phyloP scores from a whole-genome alignment of 1,140 invertebrate genomes.

The Campodea augens region DNA sequence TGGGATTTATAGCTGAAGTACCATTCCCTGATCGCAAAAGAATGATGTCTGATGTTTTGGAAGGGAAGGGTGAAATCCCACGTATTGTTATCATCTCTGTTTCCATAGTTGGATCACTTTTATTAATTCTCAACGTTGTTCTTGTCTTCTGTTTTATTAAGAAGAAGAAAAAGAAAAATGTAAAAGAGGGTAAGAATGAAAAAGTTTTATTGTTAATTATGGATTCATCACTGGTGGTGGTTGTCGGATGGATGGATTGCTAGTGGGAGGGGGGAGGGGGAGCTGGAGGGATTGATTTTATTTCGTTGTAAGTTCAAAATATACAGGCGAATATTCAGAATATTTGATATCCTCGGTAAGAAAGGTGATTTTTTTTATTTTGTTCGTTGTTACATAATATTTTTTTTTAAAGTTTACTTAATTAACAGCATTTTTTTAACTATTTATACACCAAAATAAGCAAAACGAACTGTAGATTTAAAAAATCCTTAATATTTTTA shows the following conservation, averaged over 20 bases:
- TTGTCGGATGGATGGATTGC: slow-evolving; percentile 11
- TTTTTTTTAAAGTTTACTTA: no score
- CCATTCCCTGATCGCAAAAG: slow-evolving; percentile 19
- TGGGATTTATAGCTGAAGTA: slow-evolving; percentile 19
- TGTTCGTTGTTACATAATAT: no score
- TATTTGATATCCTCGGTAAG: neutral
- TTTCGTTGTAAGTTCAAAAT: neutral
- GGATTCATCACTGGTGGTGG: slow-evolving; percentile 21
- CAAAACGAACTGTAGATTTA: no score
- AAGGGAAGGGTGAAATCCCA: slow-evolving; percentile 43
- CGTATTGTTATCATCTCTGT: slow-evolving; percentile 64
- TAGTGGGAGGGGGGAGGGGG: neutral
- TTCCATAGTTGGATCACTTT: slow-evolving; percentile 50
- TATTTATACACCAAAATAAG: no score
- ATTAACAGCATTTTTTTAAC: no score
- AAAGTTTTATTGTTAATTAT: slow-evolving; percentile 18
- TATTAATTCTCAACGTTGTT: slow-evolving; percentile 59
- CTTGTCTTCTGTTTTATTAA: slow-evolving; percentile 68
- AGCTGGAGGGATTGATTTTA: neutral
- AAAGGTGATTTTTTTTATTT: no score
- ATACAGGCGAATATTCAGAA: neutral
- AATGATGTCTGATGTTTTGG: slow-evolving; percentile 40
- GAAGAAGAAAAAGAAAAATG: slow-evolving; percentile 41
- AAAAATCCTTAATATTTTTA: no score
- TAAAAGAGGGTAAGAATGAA: slow-evolving; percentile 29